Conservation (phyloP, 2,113 vertebrate species). For the Semicossyphus pulcher region DNA sequence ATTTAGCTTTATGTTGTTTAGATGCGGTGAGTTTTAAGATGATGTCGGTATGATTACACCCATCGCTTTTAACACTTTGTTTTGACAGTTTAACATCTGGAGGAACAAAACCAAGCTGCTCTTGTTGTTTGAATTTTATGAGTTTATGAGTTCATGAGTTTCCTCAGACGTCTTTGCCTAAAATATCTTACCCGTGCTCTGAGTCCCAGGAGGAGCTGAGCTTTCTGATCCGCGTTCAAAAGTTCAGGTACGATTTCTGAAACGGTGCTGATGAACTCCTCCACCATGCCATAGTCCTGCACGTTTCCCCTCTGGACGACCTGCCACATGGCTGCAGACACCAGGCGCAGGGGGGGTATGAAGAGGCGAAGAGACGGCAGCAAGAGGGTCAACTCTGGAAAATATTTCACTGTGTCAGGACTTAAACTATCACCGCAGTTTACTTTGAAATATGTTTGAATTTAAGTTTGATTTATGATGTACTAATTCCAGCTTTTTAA, state of each 20-base stretch:
- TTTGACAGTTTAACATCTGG: constrained; percentile 9
- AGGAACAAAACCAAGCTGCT: not conserved
- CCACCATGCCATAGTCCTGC: constrained; percentile 79
- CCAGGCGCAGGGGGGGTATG: constrained; percentile 78
- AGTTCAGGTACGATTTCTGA: constrained; percentile 79
- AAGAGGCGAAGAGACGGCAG: constrained; percentile 76
- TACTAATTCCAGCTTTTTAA: not conserved
- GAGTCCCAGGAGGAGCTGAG: constrained; percentile 84
- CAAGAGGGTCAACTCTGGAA: constrained; percentile 61
- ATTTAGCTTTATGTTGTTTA: not conserved
- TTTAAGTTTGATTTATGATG: not conserved
- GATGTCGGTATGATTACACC: not conserved
- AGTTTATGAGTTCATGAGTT: too few species aligned
- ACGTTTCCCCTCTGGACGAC: constrained; percentile 71
- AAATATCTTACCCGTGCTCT: constrained; percentile 84
- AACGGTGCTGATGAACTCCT: constrained; percentile 82
- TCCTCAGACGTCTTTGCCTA: too few species aligned
- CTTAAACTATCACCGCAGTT: not conserved
- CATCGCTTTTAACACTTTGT: not conserved
- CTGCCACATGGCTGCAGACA: constrained; percentile 82
- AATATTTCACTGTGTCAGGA: not conserved
- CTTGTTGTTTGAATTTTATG: too few species aligned
- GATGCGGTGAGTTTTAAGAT: not conserved
- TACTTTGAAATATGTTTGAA: not conserved
- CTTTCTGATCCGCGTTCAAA: constrained; percentile 82